Conservation (phyloP, 2,888 invertebrate species). For the Eupithecia centaureata region DNA sequence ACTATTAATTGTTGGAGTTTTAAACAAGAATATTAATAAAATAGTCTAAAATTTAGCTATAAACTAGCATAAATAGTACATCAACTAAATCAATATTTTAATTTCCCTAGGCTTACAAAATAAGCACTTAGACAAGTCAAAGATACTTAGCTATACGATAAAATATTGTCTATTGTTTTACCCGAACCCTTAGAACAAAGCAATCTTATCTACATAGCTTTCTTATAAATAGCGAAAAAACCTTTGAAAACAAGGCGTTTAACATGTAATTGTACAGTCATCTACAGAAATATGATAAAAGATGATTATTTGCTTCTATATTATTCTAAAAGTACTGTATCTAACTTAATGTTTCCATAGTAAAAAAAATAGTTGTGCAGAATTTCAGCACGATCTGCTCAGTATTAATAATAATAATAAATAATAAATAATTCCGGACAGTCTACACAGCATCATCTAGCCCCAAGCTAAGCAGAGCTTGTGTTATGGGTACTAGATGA, state of each 20-base stretch:
- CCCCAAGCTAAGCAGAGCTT: too few species aligned
- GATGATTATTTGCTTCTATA: background rate
- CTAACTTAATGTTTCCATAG: too few species aligned
- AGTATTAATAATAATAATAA: too few species aligned
- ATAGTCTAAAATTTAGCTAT: background rate
- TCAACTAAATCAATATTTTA: too few species aligned
- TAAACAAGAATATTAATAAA: background rate
- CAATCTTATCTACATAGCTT: conserved; percentile 31
- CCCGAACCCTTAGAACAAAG: conserved; percentile 18
- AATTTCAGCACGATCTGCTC: too few species aligned
- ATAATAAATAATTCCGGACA: too few species aligned
- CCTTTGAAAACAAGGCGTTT: background rate
- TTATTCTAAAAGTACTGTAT: too few species aligned
- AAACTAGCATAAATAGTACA: background rate
- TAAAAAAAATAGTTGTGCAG: background rate
- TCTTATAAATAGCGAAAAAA: conserved; percentile 19
- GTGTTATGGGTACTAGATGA: too few species aligned
- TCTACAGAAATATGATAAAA: background rate
- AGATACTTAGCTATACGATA: background rate
- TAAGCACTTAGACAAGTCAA: too few species aligned
- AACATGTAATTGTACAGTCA: conserved; percentile 11
- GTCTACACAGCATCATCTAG: too few species aligned
- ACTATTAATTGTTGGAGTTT: background rate
- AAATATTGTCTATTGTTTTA: background rate
- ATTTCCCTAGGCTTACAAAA: too few species aligned